Percentiles rank a stretch among this genome's conserved stretches.
Evolutionary conservation across 2,888 invertebrate species (phyloP).

Genomic region (Campoplex nolae): DNA sequence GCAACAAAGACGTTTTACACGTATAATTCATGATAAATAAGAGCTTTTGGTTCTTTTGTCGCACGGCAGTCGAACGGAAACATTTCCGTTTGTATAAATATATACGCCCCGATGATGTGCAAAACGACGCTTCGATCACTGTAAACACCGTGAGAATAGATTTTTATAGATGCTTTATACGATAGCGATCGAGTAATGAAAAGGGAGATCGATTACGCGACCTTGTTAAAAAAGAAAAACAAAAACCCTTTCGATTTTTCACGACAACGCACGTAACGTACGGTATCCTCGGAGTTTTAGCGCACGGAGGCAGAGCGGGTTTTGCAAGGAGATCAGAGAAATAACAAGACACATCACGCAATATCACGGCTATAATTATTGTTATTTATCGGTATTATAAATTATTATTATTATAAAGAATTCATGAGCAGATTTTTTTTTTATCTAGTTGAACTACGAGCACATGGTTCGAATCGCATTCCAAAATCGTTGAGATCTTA

Average conservation of each 20-base stretch:
- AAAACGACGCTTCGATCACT: conserved; percentile 7
- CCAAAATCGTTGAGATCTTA: conserved; percentile 18
- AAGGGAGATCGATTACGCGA: conserved; percentile 37
- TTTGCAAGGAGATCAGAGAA: conserved; percentile 1
- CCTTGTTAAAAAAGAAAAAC: conserved; percentile 3
- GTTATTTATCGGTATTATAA: conserved; percentile 2
- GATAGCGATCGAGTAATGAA: conserved; percentile 4
- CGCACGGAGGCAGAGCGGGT: conserved; percentile 9
- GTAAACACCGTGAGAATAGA: conserved; percentile 21
- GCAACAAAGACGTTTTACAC: conserved; percentile 18
- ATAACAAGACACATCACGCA: conserved; percentile 38
- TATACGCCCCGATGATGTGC: background rate
- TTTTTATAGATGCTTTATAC: background rate
- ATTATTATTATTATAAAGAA: background rate
- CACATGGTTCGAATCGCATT: conserved; percentile 53
- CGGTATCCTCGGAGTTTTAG: background rate
- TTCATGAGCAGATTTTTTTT: conserved; percentile 14
- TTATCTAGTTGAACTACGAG: background rate
- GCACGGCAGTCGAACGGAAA: conserved; percentile 44
- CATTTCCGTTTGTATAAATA: conserved; percentile 51
- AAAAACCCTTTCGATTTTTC: conserved; percentile 41
- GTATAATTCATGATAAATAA: conserved; percentile 25
- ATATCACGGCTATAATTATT: conserved; percentile 22
- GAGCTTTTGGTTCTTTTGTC: conserved; percentile 39
- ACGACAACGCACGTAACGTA: conserved; percentile 15